These are phyloP conservation scores for Triops cancriformis DNA, from an alignment of 1,140 invertebrate species.

Conservation along the genomic window DNA sequence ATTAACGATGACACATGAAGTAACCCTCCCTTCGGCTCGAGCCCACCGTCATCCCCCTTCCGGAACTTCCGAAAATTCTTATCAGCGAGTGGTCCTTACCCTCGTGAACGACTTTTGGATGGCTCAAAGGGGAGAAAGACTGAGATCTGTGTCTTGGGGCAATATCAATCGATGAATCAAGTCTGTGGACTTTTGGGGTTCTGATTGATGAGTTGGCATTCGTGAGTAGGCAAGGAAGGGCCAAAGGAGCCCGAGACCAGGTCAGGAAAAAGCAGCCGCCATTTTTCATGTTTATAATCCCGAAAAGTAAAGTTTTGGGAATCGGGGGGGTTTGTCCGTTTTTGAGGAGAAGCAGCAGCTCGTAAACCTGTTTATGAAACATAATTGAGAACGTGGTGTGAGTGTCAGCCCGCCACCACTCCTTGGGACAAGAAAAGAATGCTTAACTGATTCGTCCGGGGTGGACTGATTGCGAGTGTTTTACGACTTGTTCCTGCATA, in stretches of 20 bases:
- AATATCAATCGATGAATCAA: conserved; percentile 6
- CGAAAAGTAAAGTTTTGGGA: background rate
- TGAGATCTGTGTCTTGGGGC: background rate
- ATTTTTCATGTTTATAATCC: background rate
- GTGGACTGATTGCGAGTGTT: too few relatives aligned
- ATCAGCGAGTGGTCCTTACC: background rate
- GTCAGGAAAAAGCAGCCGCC: background rate
- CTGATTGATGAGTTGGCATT: background rate
- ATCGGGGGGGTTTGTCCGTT: too few relatives aligned
- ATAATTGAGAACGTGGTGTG: too few relatives aligned
- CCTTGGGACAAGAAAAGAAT: too few relatives aligned
- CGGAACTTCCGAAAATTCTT: background rate
- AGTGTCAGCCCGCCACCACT: too few relatives aligned
- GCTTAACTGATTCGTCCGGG: too few relatives aligned
- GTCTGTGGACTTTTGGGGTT: background rate
- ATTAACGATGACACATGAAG: background rate
- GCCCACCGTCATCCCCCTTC: background rate
- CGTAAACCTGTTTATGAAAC: too few relatives aligned
- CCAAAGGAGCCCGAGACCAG: background rate
- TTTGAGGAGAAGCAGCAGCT: too few relatives aligned
- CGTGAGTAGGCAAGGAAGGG: background rate
- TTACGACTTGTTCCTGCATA: too few relatives aligned
- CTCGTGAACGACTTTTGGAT: background rate
- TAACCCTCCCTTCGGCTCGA: background rate
- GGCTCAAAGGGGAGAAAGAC: background rate